phyloP scores from a whole-genome alignment of 2,888 invertebrate genomes.

The Cheilosia impressa region DNA sequence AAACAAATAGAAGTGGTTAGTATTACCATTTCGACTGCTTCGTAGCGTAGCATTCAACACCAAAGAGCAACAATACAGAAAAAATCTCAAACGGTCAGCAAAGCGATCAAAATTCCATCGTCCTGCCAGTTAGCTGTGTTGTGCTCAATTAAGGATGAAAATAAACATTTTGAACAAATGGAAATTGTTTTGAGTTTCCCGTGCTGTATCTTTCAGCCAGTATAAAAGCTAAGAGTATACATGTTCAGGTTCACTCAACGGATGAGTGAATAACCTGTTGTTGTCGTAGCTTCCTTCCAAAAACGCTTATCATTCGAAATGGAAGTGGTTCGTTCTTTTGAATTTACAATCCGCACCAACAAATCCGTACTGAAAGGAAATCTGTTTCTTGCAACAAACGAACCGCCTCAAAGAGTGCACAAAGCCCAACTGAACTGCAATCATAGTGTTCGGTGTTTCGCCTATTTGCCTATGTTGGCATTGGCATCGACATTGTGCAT shows the following conservation, averaged over 20 bases:
- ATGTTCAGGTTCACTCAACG: constrained; percentile 56
- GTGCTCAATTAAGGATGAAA: constrained; percentile 71
- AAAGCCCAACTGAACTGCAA: constrained; percentile 18
- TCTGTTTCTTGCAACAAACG: constrained; percentile 41
- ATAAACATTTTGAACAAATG: constrained; percentile 66
- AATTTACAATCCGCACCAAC: background rate
- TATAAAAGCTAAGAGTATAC: constrained; percentile 1
- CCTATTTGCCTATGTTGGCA: constrained; percentile 30
- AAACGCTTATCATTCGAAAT: constrained; percentile 40
- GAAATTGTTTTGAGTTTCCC: constrained; percentile 63
- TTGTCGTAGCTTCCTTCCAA: constrained; percentile 30
- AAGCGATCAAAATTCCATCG: constrained; percentile 70
- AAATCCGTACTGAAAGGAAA: constrained; percentile 50
- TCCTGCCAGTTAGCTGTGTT: constrained; percentile 39
- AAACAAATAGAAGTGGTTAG: too few species aligned
- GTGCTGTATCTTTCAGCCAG: constrained; percentile 32
- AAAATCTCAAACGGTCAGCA: constrained; percentile 44
- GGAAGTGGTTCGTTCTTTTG: constrained; percentile 15
- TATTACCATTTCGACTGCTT: background rate
- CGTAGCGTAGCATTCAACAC: constrained; percentile 19
- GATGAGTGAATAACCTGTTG: constrained; percentile 67
- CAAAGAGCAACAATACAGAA: constrained; percentile 4
- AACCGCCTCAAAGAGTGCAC: constrained; percentile 41
- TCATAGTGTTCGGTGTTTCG: constrained; percentile 20
- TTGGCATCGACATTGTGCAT: constrained; percentile 12